Conservation (phyloP, 2,888 invertebrate species). For the Xanthorhoe designata region DNA sequence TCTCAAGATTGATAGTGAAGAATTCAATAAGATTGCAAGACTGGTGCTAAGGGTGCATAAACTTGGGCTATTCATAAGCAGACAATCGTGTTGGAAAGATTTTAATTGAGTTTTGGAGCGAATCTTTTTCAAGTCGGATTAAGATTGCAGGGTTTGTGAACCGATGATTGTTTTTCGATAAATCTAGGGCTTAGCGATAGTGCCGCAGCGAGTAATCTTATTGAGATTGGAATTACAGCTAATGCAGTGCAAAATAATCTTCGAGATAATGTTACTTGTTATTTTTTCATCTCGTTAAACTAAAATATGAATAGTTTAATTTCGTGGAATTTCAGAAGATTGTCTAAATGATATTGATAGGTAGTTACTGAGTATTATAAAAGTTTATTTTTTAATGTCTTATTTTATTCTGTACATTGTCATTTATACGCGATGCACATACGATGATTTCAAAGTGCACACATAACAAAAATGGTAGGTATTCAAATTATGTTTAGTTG, state of each 20-base stretch:
- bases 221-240: neutral
- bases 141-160: slow-evolving; percentile 35
- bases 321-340: neutral
- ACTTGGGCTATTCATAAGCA: slow-evolving; percentile 46
- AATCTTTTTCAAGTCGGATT: slow-evolving; percentile 45
- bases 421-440: too few relatives aligned
- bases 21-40: neutral
- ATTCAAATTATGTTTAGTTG: too few relatives aligned
- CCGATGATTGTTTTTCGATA: slow-evolving; percentile 35
- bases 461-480: too few relatives aligned
- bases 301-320: neutral
- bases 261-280: neutral
- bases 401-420: too few relatives aligned
- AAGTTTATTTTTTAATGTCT: too few relatives aligned
- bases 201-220: slow-evolving; percentile 6
- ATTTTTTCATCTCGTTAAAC: neutral
- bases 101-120: slow-evolving; percentile 54
- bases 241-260: neutral
- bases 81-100: slow-evolving; percentile 48
- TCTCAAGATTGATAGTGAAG: neutral
- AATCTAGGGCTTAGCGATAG: slow-evolving; percentile 23
- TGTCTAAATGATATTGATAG: too few relatives aligned
- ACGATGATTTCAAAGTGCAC: too few relatives aligned
- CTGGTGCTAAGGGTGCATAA: slow-evolving; percentile 19
- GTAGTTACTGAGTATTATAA: too few relatives aligned